Base-by-base conservation (phyloP, 1,140 invertebrate genomes). In the Eupeodes corollae region DNA sequence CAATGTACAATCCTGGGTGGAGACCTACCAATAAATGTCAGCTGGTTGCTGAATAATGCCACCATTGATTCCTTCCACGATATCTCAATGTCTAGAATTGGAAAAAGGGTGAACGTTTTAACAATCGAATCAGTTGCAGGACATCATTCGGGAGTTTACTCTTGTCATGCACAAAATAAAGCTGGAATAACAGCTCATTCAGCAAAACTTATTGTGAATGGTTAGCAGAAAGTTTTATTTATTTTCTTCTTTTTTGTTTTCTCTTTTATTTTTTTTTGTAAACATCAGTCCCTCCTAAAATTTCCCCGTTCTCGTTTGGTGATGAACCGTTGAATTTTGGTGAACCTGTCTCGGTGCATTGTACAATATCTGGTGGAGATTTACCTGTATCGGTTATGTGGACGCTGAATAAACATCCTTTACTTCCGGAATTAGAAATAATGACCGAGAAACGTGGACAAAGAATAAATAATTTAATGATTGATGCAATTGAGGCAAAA, bases 361-460 rank as follows among this genome's bases (percentile, higher is more conserved):
- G 84, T 67, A 73, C 78, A 35, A 79, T 84, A 26, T 76, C 78
- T 19, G 83, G 84, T 65, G 86, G 86, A 31, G 84, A 86, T 63
- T 65, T 81, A 49, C 83, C 83, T 15, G 67, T 86, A 47, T 78
- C 76, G 40, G 82, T 87, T 52, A 73, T 70, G 16, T 89, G 84
- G 85, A 79, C 75, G 38, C 79, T 86, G 57, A 82, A 63, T 46
- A 45, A 82, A 59, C 72, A 60, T 50, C 53, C 55, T 15, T 40
- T 62, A 15, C 9, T 55, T 35, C 53, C 56, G 30, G 51, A 56
- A 50, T 57, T 70, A 48, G 55, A 58, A 13, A 58, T 62, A 45
- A 53, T 58, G 30, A 58, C 56, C 0, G 56, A 56, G 43, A 62
- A 55, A 44, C 52, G 55, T 45, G 73, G 73, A 31, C 73, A 75